phyloP scores from a whole-genome alignment of 2,113 vertebrate genomes.

The Aythya baeri region DNA sequence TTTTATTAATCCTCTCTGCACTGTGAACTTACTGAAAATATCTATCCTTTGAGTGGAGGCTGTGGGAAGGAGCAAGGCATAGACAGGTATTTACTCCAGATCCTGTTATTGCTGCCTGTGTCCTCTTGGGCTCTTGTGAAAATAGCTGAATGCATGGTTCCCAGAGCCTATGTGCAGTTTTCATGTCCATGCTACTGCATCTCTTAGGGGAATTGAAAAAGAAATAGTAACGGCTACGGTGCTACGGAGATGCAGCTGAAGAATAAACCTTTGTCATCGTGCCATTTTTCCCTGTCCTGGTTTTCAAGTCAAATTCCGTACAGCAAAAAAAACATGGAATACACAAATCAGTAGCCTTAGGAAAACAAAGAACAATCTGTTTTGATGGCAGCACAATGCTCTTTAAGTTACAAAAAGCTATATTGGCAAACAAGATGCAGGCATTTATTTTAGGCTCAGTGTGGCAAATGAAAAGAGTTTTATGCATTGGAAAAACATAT shows the following conservation, averaged over 20 bases:
- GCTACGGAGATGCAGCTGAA: background rate
- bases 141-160: background rate
- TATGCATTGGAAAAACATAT: background rate
- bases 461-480: background rate
- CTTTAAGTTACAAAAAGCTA: background rate
- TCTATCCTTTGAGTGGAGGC: background rate
- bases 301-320: slow-evolving; percentile 6
- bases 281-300: background rate
- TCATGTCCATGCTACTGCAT: background rate
- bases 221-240: background rate
- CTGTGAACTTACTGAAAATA: background rate
- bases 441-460: background rate
- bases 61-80: background rate
- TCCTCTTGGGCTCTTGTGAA: background rate
- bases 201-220: background rate
- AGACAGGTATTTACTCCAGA: background rate
- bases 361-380: background rate
- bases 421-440: background rate
- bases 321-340: background rate
- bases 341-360: background rate
- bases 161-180: background rate
- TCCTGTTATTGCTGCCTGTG: background rate
- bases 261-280: background rate
- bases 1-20: background rate
- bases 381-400: background rate